Evolutionary conservation across 2,888 invertebrate genomes (phyloP).

Genomic region (Kuschelorhynchus macadamiae): DNA sequence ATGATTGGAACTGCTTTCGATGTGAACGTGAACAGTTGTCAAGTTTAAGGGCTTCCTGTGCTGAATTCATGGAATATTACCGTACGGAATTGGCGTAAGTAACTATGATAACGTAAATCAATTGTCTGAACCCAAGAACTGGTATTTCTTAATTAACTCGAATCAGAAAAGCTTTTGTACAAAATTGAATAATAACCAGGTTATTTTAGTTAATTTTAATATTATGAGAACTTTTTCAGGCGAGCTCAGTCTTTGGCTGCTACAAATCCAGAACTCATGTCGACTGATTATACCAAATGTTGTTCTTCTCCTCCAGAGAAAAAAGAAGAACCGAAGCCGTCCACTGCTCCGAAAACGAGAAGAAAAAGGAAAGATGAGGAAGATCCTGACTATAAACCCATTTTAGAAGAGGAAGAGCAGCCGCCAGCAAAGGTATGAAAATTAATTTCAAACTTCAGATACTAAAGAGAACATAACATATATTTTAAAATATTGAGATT

Average conservation of each 20-base stretch:
- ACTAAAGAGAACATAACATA: no score
- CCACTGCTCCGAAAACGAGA: slow-evolving; percentile 43
- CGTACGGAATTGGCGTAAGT: slow-evolving; percentile 74
- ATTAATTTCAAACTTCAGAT: no score
- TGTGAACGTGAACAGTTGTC: slow-evolving; percentile 79
- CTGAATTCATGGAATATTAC: slow-evolving; percentile 80
- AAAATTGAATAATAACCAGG: no score
- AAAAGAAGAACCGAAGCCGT: slow-evolving; percentile 49
- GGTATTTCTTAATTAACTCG: no score
- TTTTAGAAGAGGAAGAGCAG: slow-evolving; percentile 30
- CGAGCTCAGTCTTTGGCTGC: slow-evolving; percentile 67
- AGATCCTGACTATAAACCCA: slow-evolving; percentile 60
- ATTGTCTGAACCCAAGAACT: no score
- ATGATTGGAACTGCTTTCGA: slow-evolving; percentile 86
- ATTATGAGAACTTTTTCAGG: no score
- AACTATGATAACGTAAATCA: no score
- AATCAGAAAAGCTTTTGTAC: no score
- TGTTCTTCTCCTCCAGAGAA: slow-evolving; percentile 63
- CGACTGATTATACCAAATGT: slow-evolving; percentile 59
- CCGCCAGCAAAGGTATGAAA: slow-evolving; percentile 40
- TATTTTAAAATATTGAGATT: no score
- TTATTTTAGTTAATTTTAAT: no score
- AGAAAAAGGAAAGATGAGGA: slow-evolving; percentile 53
- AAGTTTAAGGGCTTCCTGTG: slow-evolving; percentile 78
- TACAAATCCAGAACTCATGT: slow-evolving; percentile 63